Conservation (phyloP, 2,797 vertebrate genomes). For the Amblyraja radiata region DNA sequence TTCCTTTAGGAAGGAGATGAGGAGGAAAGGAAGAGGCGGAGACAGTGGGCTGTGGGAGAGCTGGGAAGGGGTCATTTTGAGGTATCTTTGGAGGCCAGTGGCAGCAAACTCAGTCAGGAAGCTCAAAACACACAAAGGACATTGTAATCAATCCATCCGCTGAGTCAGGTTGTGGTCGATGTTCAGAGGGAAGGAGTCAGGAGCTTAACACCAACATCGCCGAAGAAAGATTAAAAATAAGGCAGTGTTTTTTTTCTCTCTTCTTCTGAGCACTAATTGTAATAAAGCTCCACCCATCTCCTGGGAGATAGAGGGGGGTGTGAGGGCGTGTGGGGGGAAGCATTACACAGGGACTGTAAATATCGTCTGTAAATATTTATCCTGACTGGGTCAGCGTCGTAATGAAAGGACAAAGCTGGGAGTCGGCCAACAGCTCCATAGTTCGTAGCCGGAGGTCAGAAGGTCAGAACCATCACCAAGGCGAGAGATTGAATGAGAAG, state of each 20-base stretch:
- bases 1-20: too few species aligned
- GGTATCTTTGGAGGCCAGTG: too few species aligned
- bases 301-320: neutral
- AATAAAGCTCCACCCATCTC: conserved; percentile 27
- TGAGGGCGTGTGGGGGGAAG: too few species aligned
- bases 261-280: neutral
- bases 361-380: conserved; percentile 28
- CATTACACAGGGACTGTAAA: neutral
- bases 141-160: neutral
- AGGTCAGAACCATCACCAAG: neutral
- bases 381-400: neutral
- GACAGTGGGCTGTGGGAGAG: too few species aligned
- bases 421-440: neutral
- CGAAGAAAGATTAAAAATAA: neutral
- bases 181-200: conserved; percentile 6
- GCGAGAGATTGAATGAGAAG: neutral
- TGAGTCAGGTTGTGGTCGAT: neutral
- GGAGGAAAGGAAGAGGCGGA: too few species aligned
- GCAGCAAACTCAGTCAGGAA: too few species aligned
- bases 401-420: conserved; percentile 18
- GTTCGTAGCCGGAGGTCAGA: neutral
- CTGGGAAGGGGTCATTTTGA: too few species aligned
- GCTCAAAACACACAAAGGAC: neutral
- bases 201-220: neutral
- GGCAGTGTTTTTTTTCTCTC: neutral